A percentile compares a stretch with the other conserved stretches of the same genome.
Conservation (phyloP, 2,113 vertebrate genomes). For the Erinaceus europaeus region DNA sequence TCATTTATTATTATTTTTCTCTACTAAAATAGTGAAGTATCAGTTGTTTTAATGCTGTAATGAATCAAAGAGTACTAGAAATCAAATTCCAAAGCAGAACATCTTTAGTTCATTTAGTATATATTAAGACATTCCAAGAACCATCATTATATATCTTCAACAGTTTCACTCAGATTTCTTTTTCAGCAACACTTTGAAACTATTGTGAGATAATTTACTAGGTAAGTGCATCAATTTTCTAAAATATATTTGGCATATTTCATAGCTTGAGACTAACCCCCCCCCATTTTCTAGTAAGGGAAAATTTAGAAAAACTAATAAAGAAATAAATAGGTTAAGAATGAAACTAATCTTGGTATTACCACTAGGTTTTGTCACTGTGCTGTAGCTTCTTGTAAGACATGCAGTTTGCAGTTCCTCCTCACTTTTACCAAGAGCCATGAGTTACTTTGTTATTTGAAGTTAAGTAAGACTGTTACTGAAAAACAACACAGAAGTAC, state of each 20-base stretch:
- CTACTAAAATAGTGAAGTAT: constrained; percentile 29
- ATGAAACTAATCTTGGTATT: background rate
- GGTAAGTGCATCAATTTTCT: background rate
- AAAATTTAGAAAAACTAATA: constrained; percentile 24
- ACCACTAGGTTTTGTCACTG: background rate
- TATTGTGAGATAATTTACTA: constrained; percentile 8
- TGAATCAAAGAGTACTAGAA: constrained; percentile 16
- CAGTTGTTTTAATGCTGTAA: constrained; percentile 1
- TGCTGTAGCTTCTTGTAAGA: background rate
- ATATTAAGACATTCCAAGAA: background rate
- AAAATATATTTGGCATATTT: constrained; percentile 36
- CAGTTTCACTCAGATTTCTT: background rate
- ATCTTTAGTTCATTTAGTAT: constrained; percentile 2
- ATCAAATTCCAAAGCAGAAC: constrained; percentile 7
- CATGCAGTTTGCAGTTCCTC: background rate
- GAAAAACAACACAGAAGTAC: constrained; percentile 13
- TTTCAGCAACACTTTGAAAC: background rate
- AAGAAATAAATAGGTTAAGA: constrained; percentile 50
- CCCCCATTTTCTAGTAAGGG: background rate
- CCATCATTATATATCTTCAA: background rate
- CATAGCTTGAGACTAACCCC: constrained; percentile 4
- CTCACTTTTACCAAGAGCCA: background rate
- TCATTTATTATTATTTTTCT: constrained; percentile 5
- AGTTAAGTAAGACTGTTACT: background rate
- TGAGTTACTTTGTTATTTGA: constrained; percentile 17